These are phyloP conservation scores for Flexamia atlantica DNA, from an alignment of 2,888 invertebrate genomes.

Conservation along the genomic window DNA sequence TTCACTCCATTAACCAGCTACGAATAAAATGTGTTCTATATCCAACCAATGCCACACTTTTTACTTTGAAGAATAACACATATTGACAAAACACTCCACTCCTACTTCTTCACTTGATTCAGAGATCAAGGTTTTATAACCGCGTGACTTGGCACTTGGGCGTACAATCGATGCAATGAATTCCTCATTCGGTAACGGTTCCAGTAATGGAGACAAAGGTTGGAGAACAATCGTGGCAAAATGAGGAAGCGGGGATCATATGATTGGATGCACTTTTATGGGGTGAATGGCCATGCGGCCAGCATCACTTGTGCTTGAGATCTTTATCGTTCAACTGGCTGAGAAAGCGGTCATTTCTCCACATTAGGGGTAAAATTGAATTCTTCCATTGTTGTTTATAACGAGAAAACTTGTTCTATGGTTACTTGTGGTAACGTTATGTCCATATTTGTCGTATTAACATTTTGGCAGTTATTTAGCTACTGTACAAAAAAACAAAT, in stretches of 20 bases:
- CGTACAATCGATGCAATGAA: neutral
- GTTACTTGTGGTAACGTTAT: no score
- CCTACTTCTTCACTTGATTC: no score
- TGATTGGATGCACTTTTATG: slow-evolving; percentile 30
- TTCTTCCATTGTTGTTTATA: neutral
- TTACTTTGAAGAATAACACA: no score
- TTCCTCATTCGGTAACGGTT: neutral
- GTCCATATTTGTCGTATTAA: no score
- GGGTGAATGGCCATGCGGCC: slow-evolving; percentile 4
- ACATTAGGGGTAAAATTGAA: slow-evolving; percentile 15
- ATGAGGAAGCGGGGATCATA: neutral
- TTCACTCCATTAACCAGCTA: no score
- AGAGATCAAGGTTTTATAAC: no score
- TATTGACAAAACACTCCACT: no score
- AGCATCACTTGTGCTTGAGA: neutral
- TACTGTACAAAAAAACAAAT: no score
- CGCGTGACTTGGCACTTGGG: neutral
- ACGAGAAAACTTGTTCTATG: neutral
- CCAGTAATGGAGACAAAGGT: neutral
- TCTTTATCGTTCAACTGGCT: neutral
- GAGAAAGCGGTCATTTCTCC: neutral
- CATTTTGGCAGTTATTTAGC: no score
- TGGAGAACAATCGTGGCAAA: slow-evolving; percentile 2
- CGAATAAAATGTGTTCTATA: no score
- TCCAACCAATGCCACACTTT: no score